Conservation (phyloP, 2,113 vertebrate species). For the Tonatia bakeri region DNA sequence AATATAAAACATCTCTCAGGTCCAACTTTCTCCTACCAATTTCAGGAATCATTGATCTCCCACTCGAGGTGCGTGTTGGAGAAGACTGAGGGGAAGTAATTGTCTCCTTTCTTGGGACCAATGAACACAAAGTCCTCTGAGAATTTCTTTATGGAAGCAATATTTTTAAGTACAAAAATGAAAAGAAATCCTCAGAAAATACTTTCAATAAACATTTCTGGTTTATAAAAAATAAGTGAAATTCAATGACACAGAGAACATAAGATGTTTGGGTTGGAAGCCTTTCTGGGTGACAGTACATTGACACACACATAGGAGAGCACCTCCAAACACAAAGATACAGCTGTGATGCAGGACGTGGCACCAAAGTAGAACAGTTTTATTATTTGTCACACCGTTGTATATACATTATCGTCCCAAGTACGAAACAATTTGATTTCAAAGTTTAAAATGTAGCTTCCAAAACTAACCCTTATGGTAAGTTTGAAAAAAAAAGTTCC, state of each 20-base stretch:
- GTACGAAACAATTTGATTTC: conserved; percentile 67
- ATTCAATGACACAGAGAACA: conserved; percentile 71
- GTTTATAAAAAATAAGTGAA: conserved; percentile 76
- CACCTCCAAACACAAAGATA: conserved; percentile 81
- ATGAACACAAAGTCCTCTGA: conserved; percentile 65
- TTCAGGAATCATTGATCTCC: conserved; percentile 54
- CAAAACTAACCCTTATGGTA: conserved; percentile 74
- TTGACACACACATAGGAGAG: conserved; percentile 75
- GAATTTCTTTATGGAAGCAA: conserved; percentile 64
- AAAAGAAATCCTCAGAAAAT: conserved; percentile 50
- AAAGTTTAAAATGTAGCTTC: conserved; percentile 69
- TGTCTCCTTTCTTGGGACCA: conserved; percentile 37
- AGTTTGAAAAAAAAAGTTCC: conserved; percentile 55
- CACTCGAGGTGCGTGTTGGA: background rate
- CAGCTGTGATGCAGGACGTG: conserved; percentile 79
- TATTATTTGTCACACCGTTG: conserved; percentile 78
- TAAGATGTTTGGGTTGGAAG: conserved; percentile 62
- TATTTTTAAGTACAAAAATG: conserved; percentile 59
- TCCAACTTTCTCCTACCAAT: background rate
- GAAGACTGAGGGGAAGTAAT: conserved; percentile 52
- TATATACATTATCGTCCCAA: conserved; percentile 79
- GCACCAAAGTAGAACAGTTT: conserved; percentile 81
- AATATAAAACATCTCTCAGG: background rate
- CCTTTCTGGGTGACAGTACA: conserved; percentile 63
- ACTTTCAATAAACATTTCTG: conserved; percentile 65